Evolutionary conservation across 2,113 vertebrate species (phyloP).

Genomic region (Hemibagrus wyckioides): DNA sequence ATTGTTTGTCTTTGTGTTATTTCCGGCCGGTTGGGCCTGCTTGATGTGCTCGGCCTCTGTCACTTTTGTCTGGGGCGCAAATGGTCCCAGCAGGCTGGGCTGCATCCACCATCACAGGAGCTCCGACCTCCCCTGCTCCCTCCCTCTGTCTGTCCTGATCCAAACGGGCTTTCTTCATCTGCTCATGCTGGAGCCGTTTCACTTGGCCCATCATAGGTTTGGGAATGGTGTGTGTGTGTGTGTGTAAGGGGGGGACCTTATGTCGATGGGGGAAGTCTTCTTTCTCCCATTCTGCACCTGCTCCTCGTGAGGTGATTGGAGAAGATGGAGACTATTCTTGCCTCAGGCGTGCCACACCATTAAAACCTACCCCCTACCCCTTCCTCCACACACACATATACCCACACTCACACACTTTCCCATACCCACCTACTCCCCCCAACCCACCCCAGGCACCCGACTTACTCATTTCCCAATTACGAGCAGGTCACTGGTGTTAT

Average conservation of each 20-base stretch:
- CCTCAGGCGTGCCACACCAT: constrained; percentile 47
- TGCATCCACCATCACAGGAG: constrained; percentile 32
- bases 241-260: constrained; percentile 12
- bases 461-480: constrained; percentile 59
- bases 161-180: constrained; percentile 48
- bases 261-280: constrained; percentile 36
- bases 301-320: constrained; percentile 54
- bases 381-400: constrained; percentile 5
- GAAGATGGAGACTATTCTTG: constrained; percentile 50
- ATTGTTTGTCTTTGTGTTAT: constrained; percentile 58
- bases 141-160: constrained; percentile 30
- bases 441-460: constrained; percentile 33
- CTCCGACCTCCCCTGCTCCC: constrained; percentile 36
- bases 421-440: not conserved
- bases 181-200: constrained; percentile 44
- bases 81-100: constrained; percentile 45
- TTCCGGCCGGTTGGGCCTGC: constrained; percentile 53
- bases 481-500: constrained; percentile 59
- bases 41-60: constrained; percentile 51
- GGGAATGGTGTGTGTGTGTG: constrained; percentile 1
- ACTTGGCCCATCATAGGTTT: constrained; percentile 41
- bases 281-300: constrained; percentile 54
- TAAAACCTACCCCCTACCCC: constrained; percentile 24
- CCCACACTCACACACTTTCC: not conserved
- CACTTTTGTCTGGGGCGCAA: constrained; percentile 49